A percentile compares a stretch with the other conserved stretches of the same genome.
phyloP scores from a whole-genome alignment of 2,888 invertebrate species.

The Morpho achilles region DNA sequence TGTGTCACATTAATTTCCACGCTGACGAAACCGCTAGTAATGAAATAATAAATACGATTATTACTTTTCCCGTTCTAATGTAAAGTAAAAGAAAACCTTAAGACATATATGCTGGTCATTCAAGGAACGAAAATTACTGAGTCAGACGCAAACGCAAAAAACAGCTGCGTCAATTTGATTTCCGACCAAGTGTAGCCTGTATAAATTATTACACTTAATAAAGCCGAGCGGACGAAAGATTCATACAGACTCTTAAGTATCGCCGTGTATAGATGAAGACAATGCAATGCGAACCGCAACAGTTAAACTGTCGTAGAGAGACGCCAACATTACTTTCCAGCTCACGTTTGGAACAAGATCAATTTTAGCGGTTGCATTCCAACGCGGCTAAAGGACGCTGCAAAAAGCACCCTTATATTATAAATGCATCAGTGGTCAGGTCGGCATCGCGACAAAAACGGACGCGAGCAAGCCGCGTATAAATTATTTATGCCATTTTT shows the following conservation, averaged over 20 bases:
- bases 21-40: too few relatives aligned
- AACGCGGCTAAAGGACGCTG: constrained; percentile 59
- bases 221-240: constrained; percentile 5
- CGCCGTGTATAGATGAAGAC: constrained; percentile 17
- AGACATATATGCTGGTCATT: background rate
- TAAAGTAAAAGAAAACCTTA: too few relatives aligned
- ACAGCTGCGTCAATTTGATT: constrained; percentile 10
- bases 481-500: constrained; percentile 79
- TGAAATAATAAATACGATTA: too few relatives aligned
- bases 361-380: constrained; percentile 79
- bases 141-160: constrained; percentile 1
- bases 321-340: constrained; percentile 57
- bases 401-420: constrained; percentile 79
- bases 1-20: too few relatives aligned
- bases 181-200: background rate
- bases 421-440: constrained; percentile 79
- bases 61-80: too few relatives aligned
- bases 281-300: constrained; percentile 21
- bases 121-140: constrained; percentile 14
- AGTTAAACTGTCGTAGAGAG: constrained; percentile 20
- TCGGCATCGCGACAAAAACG: constrained; percentile 70
- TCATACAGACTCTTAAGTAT: constrained; percentile 12
- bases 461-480: constrained; percentile 65
- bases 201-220: constrained; percentile 10
- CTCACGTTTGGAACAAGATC: constrained; percentile 77